Evolutionary conservation across 1,140 invertebrate species (phyloP), one percentile per base, ranked within the genome.

Genomic region (Diachasmimorpha longicaudata): DNA sequence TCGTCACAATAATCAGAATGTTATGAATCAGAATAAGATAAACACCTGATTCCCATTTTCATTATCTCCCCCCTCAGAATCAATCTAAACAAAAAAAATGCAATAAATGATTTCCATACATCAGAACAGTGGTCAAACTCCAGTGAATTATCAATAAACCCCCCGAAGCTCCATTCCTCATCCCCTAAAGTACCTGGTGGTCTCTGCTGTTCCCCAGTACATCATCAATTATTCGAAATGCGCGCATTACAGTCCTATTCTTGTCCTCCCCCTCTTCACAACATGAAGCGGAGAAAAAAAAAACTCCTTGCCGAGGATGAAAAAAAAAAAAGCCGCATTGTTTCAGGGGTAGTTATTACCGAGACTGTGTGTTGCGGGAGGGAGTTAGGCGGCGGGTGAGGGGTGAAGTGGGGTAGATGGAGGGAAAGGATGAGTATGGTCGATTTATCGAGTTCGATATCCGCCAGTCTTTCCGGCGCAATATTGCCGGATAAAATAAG

Each of bases 401-500:
- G 23, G 46, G 44, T 16, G 44, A 16, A 8, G 48, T 9, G 48
- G 48, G 48, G 1, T n/a, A 14, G 48, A 9, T 6, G 14, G 48
- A 16, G 71, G 8, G 23, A 9, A 70, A 19, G 23, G 37, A 48
- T 25, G 44, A 37, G n/a, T 71, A 48, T 31, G n/a, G 58, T 74
- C 72, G 79, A 79, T 46, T 77, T 78, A 79, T 75, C 37, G 19
- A 67, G 66, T 63, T 25, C 70, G 39, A 72, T 79, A 76, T 79
- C 75, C 52, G 73, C 63, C 31, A 63, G 77, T 78, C 75, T 78
- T 80, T 76, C 74, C 77, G 77, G 77, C 81, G 77, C 85, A 83
- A 84, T 86, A 86, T 86, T 85, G 85, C 80, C 78, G 81, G 83
- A 85, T 85, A 85, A 87, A 87, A 86, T 87, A 85, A 87, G 83